phyloP scores from a whole-genome alignment of 2,113 vertebrate genomes.

The Gallinago undulata region DNA sequence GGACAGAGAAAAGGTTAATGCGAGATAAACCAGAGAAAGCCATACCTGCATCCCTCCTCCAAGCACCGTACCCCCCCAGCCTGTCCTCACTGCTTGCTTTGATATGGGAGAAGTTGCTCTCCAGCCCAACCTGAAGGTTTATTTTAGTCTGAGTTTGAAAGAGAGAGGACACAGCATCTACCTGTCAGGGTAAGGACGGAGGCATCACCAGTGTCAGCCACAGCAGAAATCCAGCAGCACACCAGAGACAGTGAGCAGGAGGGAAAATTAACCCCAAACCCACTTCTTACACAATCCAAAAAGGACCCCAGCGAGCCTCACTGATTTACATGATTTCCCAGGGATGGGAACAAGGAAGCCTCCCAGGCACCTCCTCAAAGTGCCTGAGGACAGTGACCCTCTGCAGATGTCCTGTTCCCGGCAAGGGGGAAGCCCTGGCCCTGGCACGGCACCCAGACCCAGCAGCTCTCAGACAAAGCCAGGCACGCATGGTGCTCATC shows the following conservation, averaged over 20 bases:
- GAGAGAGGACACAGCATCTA: neutral
- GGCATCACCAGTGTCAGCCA: neutral
- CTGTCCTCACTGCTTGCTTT: neutral
- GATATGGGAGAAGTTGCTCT: neutral
- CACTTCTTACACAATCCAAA: neutral
- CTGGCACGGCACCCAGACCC: neutral
- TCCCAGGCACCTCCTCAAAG: neutral
- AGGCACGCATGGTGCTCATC: accelerated
- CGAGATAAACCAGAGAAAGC: neutral
- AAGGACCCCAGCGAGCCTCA: neutral
- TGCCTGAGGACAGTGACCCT: neutral
- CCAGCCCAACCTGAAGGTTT: neutral
- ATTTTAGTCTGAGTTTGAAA: neutral
- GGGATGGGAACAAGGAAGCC: neutral
- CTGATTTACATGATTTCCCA: neutral
- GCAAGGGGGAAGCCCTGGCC: neutral
- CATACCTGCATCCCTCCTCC: neutral
- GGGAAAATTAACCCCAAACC: neutral
- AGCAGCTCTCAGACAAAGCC: neutral
- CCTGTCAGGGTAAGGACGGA: neutral
- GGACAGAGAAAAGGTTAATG: neutral
- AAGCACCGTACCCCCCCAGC: neutral
- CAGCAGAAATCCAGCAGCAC: neutral
- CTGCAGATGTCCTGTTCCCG: neutral
- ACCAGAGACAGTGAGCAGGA: neutral